These are phyloP conservation scores for Cyprinodon diabolis DNA, from an alignment of 2,797 vertebrate species.

Conservation along the genomic window DNA sequence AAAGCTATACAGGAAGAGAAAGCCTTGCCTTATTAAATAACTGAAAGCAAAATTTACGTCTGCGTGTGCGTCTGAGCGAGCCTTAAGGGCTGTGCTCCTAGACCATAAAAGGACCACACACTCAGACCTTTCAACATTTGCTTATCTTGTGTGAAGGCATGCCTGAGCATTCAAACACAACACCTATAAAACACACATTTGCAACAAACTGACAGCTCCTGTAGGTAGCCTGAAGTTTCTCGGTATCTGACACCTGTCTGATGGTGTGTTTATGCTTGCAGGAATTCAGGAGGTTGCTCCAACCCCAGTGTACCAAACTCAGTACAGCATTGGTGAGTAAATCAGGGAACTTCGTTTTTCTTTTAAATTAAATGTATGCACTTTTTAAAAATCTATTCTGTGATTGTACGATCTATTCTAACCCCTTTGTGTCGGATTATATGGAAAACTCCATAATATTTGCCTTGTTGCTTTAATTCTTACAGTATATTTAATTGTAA, in stretches of 20 bases:
- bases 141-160: conserved; percentile 63
- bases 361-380: neutral
- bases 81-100: conserved; percentile 18
- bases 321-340: conserved; percentile 80
- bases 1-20: conserved; percentile 39
- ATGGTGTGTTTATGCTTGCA: conserved; percentile 60
- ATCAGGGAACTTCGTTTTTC: neutral
- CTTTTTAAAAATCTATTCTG: neutral
- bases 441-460: neutral
- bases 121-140: conserved; percentile 58
- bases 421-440: neutral
- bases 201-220: conserved; percentile 40
- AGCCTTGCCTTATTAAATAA: conserved; percentile 50
- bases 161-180: conserved; percentile 50
- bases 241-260: conserved; percentile 49
- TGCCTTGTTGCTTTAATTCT: neutral
- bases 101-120: conserved; percentile 71
- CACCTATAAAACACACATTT: conserved; percentile 44
- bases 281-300: conserved; percentile 79
- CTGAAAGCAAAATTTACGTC: conserved; percentile 48
- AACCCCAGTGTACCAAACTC: conserved; percentile 79
- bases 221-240: conserved; percentile 37
- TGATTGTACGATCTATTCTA: neutral
- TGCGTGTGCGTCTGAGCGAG: conserved; percentile 13
- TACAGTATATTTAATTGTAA: neutral